Evolutionary conservation across 2,113 vertebrate genomes (phyloP).

Genomic region (Nannobrachium achirus): DNA sequence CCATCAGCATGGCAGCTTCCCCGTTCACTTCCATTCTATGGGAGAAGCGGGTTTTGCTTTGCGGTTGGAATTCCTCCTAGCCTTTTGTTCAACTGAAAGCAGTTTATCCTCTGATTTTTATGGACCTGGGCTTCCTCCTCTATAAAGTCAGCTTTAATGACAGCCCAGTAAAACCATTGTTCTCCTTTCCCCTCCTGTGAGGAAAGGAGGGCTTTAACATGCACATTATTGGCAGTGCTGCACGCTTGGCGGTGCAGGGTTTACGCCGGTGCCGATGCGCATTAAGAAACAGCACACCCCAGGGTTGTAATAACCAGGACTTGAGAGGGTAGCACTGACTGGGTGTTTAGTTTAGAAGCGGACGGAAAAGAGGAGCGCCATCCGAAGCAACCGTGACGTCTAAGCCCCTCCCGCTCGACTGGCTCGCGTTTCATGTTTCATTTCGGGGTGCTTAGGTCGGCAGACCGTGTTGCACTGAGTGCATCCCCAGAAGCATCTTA

Average conservation of each 20-base stretch:
- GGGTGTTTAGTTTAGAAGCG: constrained; percentile 11
- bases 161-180: constrained; percentile 29
- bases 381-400: neutral
- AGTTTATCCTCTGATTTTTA: constrained; percentile 52
- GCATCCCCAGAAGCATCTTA: neutral
- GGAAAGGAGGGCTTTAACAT: constrained; percentile 43
- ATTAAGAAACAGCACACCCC: constrained; percentile 35
- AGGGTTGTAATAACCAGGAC: constrained; percentile 31
- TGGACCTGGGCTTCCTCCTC: constrained; percentile 25
- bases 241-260: neutral
- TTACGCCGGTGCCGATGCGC: constrained; percentile 19
- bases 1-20: no score
- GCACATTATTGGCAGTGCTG: constrained; percentile 36
- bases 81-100: constrained; percentile 53
- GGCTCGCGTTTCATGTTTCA: constrained; percentile 26
- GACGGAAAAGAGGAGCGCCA: constrained; percentile 1
- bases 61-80: constrained; percentile 54
- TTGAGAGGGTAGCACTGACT: constrained; percentile 4
- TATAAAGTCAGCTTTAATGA: constrained; percentile 59
- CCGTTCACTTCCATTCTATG: no score
- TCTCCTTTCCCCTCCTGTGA: constrained; percentile 20
- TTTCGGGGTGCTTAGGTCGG: constrained; percentile 21
- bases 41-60: constrained; percentile 44
- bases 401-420: constrained; percentile 22
- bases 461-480: constrained; percentile 1